Evolutionary conservation across 2,888 invertebrate species (phyloP).

Genomic region (Latheticus oryzae): DNA sequence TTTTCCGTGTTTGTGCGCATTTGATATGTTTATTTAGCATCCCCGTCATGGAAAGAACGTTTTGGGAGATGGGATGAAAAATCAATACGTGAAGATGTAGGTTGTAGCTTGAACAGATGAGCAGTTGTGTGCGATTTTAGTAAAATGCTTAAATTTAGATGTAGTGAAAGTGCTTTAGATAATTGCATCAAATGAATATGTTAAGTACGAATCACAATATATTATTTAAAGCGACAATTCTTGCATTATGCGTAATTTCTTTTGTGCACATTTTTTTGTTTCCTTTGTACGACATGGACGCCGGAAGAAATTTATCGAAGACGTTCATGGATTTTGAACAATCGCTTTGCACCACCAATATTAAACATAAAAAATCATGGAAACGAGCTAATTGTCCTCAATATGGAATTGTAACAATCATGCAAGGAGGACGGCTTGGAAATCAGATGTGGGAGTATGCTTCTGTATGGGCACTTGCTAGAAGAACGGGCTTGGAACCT

Average conservation of each 20-base stretch:
- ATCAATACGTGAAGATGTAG: slow-evolving; percentile 51
- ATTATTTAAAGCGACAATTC: slow-evolving; percentile 70
- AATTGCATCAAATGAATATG: slow-evolving; percentile 58
- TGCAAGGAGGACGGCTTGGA: slow-evolving; percentile 62
- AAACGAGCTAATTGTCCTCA: slow-evolving; percentile 62
- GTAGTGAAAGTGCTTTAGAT: slow-evolving; percentile 49
- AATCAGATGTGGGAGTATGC: slow-evolving; percentile 70
- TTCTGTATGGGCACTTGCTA: slow-evolving; percentile 66
- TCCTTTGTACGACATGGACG: slow-evolving; percentile 67
- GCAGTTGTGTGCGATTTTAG: slow-evolving; percentile 39
- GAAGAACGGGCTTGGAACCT: slow-evolving; percentile 66
- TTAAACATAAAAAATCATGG: slow-evolving; percentile 63
- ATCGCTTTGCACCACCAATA: slow-evolving; percentile 67
- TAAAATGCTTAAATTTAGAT: slow-evolving; percentile 52
- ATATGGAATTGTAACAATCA: slow-evolving; percentile 66
- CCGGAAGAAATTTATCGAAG: slow-evolving; percentile 63
- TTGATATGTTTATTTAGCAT: slow-evolving; percentile 34
- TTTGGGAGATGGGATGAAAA: slow-evolving; percentile 47
- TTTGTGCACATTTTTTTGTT: slow-evolving; percentile 72
- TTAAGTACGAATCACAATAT: slow-evolving; percentile 71
- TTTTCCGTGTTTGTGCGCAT: too few species aligned
- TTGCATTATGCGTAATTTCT: slow-evolving; percentile 70
- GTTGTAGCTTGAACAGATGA: slow-evolving; percentile 42
- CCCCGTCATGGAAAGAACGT: slow-evolving; percentile 27
- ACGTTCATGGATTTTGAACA: slow-evolving; percentile 69